Evolutionary conservation across 2,113 vertebrate species (phyloP), one percentile per base, ranked within the genome.

Genomic region (Ardeotis arabs): DNA sequence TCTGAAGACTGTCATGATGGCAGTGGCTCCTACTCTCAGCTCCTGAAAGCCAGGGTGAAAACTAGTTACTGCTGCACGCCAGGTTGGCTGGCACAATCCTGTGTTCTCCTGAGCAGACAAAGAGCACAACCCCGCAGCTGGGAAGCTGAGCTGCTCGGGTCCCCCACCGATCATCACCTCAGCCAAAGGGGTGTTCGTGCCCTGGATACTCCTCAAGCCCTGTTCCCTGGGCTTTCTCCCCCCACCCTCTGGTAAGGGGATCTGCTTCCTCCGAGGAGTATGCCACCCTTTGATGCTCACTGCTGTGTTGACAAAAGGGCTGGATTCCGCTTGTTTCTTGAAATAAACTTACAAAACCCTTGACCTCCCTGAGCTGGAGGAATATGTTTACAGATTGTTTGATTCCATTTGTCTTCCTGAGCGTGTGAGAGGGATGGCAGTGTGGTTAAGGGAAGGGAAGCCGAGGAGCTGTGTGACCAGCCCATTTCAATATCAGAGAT

Each of bases 331-430:
- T 67, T 47, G 28, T 63, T 84, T 79, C 87, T 95, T 70, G 89
- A 94, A 95, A 95, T 86, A 94, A 93, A 95, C 69, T 84, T 78
- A 50, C n/a, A 58, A 81, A 79, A 13, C 49, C 68, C 64, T 90
- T 89, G 93, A 87, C 86, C 91, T 97, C 96, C 95, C 94, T 95
- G 87, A 93, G 75, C 55, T 78, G 77, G 69, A 89, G 72, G 64
- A 66, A 58, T 89, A 77, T 90, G 76, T 93, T 96, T 96, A 91
- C 35, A 81, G 68, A 86, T 50, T n/a, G 53, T 72, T 90, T 78
- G 63, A 81, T 84, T 66, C 70, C 59, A 35, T 93, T 91, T 95
- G 50, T 87, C 66, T 89, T 93, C 85, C 83, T 77, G 77, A 88
- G 87, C 3, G 0, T 56, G 80, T 77, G 86, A 95, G 93, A 70